Conservation (phyloP, 2,113 vertebrate genomes). For the Balaeniceps rex region DNA sequence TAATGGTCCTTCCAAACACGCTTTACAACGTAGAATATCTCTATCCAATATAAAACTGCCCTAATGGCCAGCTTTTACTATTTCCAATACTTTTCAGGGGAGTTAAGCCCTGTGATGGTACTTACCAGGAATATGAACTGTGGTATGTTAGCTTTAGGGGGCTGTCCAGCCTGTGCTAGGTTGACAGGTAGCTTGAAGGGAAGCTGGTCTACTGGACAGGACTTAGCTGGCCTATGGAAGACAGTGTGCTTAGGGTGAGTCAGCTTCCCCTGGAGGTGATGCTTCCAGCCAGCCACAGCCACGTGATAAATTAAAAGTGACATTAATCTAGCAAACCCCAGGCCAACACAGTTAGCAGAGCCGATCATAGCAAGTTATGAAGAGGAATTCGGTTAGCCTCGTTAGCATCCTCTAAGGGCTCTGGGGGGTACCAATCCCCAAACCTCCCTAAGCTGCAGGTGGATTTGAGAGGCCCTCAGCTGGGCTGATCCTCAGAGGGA, state of each 20-base stretch:
- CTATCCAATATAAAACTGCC: background rate
- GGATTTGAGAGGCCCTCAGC: background rate
- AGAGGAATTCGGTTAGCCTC: background rate
- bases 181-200: constrained; percentile 1
- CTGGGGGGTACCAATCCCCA: background rate
- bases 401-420: background rate
- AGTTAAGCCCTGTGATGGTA: background rate
- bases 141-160: background rate
- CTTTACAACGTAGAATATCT: background rate
- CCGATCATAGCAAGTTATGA: background rate
- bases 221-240: background rate
- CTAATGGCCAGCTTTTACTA: background rate
- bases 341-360: background rate
- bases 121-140: background rate
- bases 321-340: background rate
- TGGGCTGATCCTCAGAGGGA: background rate
- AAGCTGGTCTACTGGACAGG: background rate
- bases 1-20: background rate
- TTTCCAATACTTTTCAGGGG: background rate
- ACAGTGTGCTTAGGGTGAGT: background rate
- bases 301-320: background rate
- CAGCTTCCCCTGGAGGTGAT: background rate
- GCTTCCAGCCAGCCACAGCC: background rate
- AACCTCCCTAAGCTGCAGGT: background rate
- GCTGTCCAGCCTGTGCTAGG: background rate